These are phyloP conservation scores for Thermophis baileyi DNA, from an alignment of 2,113 vertebrate species.

Conservation along the genomic window DNA sequence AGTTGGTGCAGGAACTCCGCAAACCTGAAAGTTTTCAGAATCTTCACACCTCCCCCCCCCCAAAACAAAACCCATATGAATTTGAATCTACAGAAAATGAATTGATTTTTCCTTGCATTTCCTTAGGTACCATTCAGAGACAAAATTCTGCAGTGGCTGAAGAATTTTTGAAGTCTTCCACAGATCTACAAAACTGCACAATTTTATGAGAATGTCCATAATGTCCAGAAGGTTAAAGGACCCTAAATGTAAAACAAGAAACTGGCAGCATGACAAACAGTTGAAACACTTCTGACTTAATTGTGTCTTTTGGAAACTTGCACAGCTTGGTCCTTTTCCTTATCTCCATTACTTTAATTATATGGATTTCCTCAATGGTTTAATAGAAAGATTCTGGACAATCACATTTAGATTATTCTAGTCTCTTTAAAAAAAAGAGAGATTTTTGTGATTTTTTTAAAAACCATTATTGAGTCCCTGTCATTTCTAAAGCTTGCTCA, in stretches of 20 bases:
- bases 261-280: not conserved
- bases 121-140: not conserved
- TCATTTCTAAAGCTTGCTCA: too few species aligned
- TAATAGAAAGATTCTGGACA: not conserved
- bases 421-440: too few species aligned
- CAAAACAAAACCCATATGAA: too few species aligned
- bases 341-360: not conserved
- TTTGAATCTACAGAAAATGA: not conserved
- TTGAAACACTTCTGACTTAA: not conserved
- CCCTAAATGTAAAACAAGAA: not conserved
- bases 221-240: not conserved
- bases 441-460: too few species aligned
- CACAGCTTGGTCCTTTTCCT: not conserved
- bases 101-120: not conserved
- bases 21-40: not conserved
- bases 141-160: not conserved
- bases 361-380: not conserved
- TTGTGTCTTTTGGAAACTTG: not conserved
- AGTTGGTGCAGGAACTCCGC: not conserved
- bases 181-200: not conserved
- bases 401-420: not conserved
- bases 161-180: slow-evolving; percentile 2
- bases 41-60: too few species aligned
- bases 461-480: too few species aligned
- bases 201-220: not conserved